Evolutionary conservation across 2,113 vertebrate genomes (phyloP), one percentile per base, ranked within the genome.

Genomic region (Bufo bufo): DNA sequence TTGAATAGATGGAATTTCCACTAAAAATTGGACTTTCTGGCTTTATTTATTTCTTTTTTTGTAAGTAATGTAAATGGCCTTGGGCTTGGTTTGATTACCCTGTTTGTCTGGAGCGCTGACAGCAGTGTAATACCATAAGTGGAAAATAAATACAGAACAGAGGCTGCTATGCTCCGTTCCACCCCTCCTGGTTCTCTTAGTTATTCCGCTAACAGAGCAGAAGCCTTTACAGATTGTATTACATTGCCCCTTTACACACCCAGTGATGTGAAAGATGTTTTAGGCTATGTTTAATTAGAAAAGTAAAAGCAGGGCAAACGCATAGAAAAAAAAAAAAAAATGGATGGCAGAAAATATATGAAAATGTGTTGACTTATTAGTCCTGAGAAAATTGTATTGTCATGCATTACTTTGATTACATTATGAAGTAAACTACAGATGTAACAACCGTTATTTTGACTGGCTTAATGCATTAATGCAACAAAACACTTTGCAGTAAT

Each of bases 51-150:
- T 66, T 83, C 59, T 75, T 83, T 83, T 17, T 49, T 23, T 74
- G 56, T 77, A 45, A 72, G 47, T 83, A 83, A 88, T 66, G 80
- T 88, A 54, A 88, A 75, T n/a, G 69, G 69, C 80, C 45, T 77
- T 77, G 80, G 71, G 87, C 87, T 77, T 9, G 56, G 14, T 82
- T 88, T 83, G 69, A 83, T 82, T 83, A 88, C 66, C 56, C 47
- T 77, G 87, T 83, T 88, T 88, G 69, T 75, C 63, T 83, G 80
- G 45, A 74, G 80, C 23, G 71, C 80, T 88, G 58, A 77, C 45
- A 43, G 87, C 80, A 83, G 69, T 88, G 71, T 88, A 88, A 88
- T 88, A 77, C 71, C 45, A 83, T 88, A 43, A 83, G 43, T 83
- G 80, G 86, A 88, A 77, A 88, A 88, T 82, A 65, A 88, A 77